Conservation (phyloP, 2,797 vertebrate species). For the Triplophysa yarkandensis region DNA sequence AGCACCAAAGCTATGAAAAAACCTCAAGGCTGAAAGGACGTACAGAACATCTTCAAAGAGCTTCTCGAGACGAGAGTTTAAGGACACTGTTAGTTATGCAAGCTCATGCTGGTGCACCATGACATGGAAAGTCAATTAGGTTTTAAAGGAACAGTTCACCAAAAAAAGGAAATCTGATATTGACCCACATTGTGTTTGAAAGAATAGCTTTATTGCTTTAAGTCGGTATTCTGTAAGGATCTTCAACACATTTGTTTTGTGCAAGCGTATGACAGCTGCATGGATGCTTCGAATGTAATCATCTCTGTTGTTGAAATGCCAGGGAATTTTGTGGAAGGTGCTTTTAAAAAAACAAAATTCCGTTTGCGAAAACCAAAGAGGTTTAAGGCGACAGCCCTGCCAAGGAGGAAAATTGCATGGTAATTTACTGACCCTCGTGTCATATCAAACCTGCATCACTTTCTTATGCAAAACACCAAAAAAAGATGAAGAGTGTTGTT, state of each 20-base stretch:
- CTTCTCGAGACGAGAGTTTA: neutral
- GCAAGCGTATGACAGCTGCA: neutral
- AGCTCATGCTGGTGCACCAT: neutral
- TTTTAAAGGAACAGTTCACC: conserved; percentile 4
- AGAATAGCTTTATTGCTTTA: neutral
- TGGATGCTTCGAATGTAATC: neutral
- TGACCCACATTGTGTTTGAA: neutral
- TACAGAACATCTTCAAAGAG: neutral
- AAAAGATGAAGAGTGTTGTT: no score
- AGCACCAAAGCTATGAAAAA: neutral
- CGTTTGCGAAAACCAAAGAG: no score
- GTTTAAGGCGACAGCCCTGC: no score
- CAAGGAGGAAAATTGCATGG: no score
- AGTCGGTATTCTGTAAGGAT: neutral
- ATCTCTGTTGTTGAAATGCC: neutral
- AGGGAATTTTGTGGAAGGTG: neutral
- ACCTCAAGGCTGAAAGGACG: neutral
- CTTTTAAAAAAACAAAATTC: no score
- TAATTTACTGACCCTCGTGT: no score
- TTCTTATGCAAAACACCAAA: no score
- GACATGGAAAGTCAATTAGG: neutral
- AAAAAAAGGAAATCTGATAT: neutral
- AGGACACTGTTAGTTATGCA: neutral
- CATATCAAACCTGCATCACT: no score
- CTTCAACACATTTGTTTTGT: neutral